Conservation (phyloP, 1,140 invertebrate species). For the Cydia pomonella region DNA sequence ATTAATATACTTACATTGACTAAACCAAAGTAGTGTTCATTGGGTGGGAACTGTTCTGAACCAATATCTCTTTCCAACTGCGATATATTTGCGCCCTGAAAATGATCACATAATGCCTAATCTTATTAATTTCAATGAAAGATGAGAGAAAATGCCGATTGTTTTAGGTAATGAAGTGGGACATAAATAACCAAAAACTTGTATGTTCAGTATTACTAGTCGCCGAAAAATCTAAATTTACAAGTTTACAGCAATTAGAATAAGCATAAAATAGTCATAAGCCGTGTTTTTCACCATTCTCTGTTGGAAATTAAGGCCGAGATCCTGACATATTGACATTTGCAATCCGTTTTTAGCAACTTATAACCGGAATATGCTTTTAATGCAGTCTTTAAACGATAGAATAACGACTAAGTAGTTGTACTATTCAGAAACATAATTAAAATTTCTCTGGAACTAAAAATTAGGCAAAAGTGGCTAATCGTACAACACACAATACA, state of each 20-base stretch:
- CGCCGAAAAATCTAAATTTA: background rate
- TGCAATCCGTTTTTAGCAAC: slow-evolving; percentile 73
- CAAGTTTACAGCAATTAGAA: slow-evolving; percentile 27
- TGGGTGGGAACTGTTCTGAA: slow-evolving; percentile 97
- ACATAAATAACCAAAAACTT: slow-evolving; percentile 2
- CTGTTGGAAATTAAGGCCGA: slow-evolving; percentile 80
- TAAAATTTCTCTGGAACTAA: slow-evolving; percentile 53
- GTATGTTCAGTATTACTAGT: background rate
- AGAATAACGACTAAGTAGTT: slow-evolving; percentile 49
- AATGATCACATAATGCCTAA: slow-evolving; percentile 44
- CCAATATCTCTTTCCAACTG: slow-evolving; percentile 99
- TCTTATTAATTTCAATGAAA: background rate
- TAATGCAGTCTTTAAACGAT: slow-evolving; percentile 44
- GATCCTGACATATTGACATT: slow-evolving; percentile 81
- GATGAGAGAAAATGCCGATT: slow-evolving; percentile 39
- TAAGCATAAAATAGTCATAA: slow-evolving; percentile 42
- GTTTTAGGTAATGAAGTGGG: slow-evolving; percentile 18
- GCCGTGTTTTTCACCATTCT: slow-evolving; percentile 72
- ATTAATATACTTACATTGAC: slow-evolving; percentile 93
- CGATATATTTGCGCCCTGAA: slow-evolving; percentile 97
- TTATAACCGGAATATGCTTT: slow-evolving; percentile 59
- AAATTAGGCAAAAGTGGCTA: slow-evolving; percentile 64
- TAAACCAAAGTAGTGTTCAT: slow-evolving; percentile 99
- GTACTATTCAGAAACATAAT: slow-evolving; percentile 63
- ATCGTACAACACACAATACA: slow-evolving; percentile 61